These are phyloP conservation scores for Diaperis boleti DNA, from an alignment of 2,888 invertebrate species.

Conservation along the genomic window DNA sequence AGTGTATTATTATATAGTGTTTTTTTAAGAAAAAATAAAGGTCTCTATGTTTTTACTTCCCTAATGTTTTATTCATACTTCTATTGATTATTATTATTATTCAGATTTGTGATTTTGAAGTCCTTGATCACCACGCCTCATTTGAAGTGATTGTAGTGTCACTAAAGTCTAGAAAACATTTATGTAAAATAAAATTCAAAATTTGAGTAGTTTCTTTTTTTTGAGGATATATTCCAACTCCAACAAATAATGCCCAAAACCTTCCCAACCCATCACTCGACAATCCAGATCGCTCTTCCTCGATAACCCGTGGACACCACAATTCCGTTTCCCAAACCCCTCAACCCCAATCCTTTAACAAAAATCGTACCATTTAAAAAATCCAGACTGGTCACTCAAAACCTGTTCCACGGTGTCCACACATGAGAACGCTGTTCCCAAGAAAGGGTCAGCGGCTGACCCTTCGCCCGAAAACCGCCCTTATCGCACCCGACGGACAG, in stretches of 20 bases:
- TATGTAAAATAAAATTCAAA: too few relatives aligned
- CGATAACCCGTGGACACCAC: conserved; percentile 1
- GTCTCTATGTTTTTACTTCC: too few relatives aligned
- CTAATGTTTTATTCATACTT: too few relatives aligned
- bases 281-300: neutral
- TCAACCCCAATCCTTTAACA: neutral
- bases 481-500: conserved; percentile 38
- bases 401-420: conserved; percentile 57
- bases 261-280: neutral
- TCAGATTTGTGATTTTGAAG: too few relatives aligned
- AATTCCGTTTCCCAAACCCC: neutral
- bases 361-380: conserved; percentile 33
- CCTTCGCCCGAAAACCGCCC: conserved; percentile 43
- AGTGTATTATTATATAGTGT: too few relatives aligned
- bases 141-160: too few relatives aligned
- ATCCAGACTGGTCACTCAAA: conserved; percentile 58
- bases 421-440: conserved; percentile 59
- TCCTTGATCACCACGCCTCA: too few relatives aligned
- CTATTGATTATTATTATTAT: too few relatives aligned
- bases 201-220: too few relatives aligned
- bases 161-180: too few relatives aligned
- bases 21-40: too few relatives aligned
- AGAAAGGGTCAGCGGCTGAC: conserved; percentile 58
- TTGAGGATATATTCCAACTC: neutral
- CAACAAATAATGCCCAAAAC: conserved; percentile 1